Evolutionary conservation across 2,113 vertebrate species (phyloP).

Genomic region (Sterna hirundo): DNA sequence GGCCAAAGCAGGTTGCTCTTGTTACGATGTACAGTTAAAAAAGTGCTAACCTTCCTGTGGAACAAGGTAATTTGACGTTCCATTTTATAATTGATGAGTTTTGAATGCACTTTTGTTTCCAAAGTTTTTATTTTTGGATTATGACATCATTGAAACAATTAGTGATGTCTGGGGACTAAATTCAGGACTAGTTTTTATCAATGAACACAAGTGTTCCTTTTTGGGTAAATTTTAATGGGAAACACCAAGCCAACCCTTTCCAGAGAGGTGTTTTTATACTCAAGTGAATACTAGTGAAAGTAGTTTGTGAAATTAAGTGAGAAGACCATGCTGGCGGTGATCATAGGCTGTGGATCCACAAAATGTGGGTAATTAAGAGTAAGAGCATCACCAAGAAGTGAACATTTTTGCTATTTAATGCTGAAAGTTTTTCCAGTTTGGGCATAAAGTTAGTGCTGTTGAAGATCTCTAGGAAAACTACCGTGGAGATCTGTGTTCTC

Average conservation of each 20-base stretch:
- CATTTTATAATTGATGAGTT: neutral
- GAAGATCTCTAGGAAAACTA: neutral
- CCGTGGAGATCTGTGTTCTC: rapidly evolving
- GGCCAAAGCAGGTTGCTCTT: neutral
- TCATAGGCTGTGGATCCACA: neutral
- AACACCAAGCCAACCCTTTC: neutral
- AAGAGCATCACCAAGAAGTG: neutral
- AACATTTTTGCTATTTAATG: neutral
- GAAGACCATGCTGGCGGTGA: neutral
- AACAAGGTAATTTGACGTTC: neutral
- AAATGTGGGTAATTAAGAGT: neutral
- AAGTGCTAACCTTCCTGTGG: neutral
- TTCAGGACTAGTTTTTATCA: neutral
- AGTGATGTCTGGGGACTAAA: neutral
- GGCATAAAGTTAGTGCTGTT: neutral
- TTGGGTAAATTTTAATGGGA: neutral
- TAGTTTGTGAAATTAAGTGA: neutral
- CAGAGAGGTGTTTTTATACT: neutral
- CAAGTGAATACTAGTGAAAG: neutral
- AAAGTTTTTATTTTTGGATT: neutral
- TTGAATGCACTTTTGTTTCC: neutral
- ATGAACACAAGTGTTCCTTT: neutral
- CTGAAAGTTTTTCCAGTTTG: neutral
- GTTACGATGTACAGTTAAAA: rapidly evolving
- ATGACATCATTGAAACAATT: neutral